Evolutionary conservation across 2,888 invertebrate genomes (phyloP).

Genomic region (Trichopria drosophilae): DNA sequence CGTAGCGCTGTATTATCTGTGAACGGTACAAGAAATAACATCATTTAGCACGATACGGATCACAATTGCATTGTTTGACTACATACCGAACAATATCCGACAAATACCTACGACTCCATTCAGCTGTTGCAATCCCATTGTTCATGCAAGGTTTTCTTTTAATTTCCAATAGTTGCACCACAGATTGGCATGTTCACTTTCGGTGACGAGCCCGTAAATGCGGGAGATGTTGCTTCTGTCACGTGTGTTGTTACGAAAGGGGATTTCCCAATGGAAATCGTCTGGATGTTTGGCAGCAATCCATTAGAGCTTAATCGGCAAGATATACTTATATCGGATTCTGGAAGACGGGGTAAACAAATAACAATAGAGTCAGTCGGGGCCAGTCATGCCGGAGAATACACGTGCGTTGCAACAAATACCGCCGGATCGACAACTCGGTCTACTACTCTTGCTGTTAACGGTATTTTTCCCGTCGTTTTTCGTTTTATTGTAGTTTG

Average conservation of each 20-base stretch:
- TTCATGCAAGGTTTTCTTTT: slow-evolving; percentile 7
- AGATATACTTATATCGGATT: slow-evolving; percentile 45
- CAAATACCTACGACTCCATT: not conserved
- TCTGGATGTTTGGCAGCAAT: slow-evolving; percentile 67
- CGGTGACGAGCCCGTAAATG: slow-evolving; percentile 71
- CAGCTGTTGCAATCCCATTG: not conserved
- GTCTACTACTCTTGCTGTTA: slow-evolving; percentile 61
- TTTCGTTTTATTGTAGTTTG: too few species aligned
- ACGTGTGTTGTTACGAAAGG: slow-evolving; percentile 75
- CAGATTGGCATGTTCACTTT: slow-evolving; percentile 74
- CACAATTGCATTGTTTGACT: too few species aligned
- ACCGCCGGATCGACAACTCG: slow-evolving; percentile 59
- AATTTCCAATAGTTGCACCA: slow-evolving; percentile 63
- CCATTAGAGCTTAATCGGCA: slow-evolving; percentile 41
- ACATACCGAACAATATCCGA: too few species aligned
- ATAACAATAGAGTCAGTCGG: slow-evolving; percentile 72
- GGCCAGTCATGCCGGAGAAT: slow-evolving; percentile 71
- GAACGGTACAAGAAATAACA: slow-evolving; percentile 59
- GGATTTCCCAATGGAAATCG: slow-evolving; percentile 75
- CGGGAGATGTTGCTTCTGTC: slow-evolving; percentile 75
- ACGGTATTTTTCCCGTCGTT: slow-evolving; percentile 58
- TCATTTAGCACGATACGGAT: not conserved
- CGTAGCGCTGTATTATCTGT: slow-evolving; percentile 59
- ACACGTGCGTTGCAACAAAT: slow-evolving; percentile 68
- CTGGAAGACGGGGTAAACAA: slow-evolving; percentile 51